Base-by-base conservation (phyloP, 1,140 invertebrate species). In the Hypsibius dujardini region DNA sequence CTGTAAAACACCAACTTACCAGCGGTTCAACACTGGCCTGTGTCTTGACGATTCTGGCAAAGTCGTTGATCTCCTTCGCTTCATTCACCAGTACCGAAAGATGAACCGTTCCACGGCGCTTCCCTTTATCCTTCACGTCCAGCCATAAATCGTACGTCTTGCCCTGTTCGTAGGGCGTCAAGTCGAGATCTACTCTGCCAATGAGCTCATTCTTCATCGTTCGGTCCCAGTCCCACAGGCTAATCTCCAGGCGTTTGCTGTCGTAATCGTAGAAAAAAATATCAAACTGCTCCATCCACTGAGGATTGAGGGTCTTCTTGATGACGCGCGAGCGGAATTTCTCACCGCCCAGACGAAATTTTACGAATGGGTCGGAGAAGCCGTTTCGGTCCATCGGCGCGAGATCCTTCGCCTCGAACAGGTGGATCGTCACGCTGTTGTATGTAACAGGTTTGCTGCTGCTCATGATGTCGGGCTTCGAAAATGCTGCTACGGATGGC, bases 251-350 rank as follows among this genome's bases (percentile, higher is more conserved):
- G 67, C 89, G 84, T 78, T 92, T 90, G 70, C 83, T 83, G 70
- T 88, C 86, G 74, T 94, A 92, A 75, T 96, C 91, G 78, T 91
- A 98, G 2, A 97, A 83, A 78, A 97, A 92, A 2, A 98, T 83
- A 79, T 98, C 93, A 79, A 98, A 97, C 79, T 97, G 93, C 77
- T 99, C 95, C 76, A 95, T 77, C 95, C 94, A 98, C 74, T 87
- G 84, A 14, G 92, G 90, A 79, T 86, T 88, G 47, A 89, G 79
- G 0, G 88, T 88, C 77, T 90, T 88, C 81, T 88, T 87, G 74
- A 95, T 88, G 71, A 89, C 93, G 79, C 90, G 87, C 74, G 90
- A 92, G 82, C 97, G 96, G 82, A 94, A 98, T 81, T 97, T 97
- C 82, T 98, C 95, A 76, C 89, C 91, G 73, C 92, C 93, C 77